phyloP scores from a whole-genome alignment of 2,113 vertebrate genomes.

The Lepus americanus region DNA sequence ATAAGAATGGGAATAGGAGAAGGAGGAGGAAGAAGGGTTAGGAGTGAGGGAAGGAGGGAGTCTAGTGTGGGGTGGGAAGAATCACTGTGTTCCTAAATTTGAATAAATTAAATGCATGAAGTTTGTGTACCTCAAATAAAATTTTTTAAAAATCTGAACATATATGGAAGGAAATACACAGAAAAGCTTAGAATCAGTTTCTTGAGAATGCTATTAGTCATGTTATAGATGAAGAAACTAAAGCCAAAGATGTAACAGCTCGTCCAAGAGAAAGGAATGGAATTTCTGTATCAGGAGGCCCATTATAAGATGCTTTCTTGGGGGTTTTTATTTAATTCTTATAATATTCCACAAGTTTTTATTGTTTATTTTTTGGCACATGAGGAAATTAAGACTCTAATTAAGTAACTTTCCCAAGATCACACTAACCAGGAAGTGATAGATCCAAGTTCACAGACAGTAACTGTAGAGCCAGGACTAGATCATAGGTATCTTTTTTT shows the following conservation, averaged over 20 bases:
- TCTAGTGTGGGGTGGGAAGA: no score
- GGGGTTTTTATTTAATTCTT: slow-evolving; percentile 32
- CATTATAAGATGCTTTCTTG: not conserved
- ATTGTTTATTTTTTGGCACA: slow-evolving; percentile 34
- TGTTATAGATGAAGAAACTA: slow-evolving; percentile 23
- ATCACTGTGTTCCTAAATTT: no score
- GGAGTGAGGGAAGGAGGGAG: no score
- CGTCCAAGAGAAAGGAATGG: slow-evolving; percentile 13
- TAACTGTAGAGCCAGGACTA: not conserved
- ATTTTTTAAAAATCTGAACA: no score
- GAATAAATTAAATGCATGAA: no score
- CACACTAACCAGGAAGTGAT: not conserved
- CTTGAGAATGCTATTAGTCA: not conserved
- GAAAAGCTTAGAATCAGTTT: slow-evolving; percentile 24
- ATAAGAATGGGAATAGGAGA: no score
- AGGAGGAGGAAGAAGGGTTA: no score
- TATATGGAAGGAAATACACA: not conserved
- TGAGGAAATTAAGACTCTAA: slow-evolving; percentile 22
- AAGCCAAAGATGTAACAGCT: slow-evolving; percentile 36
- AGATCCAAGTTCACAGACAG: not conserved
- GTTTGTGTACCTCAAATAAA: no score
- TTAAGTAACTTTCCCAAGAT: slow-evolving; percentile 44
- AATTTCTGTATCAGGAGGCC: not conserved
- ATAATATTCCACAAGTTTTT: not conserved
- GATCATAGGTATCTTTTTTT: not conserved